Evolutionary conservation across 2,888 invertebrate species (phyloP), one percentile per base, ranked within the genome.

Genomic region (Latrodectus elegans): DNA sequence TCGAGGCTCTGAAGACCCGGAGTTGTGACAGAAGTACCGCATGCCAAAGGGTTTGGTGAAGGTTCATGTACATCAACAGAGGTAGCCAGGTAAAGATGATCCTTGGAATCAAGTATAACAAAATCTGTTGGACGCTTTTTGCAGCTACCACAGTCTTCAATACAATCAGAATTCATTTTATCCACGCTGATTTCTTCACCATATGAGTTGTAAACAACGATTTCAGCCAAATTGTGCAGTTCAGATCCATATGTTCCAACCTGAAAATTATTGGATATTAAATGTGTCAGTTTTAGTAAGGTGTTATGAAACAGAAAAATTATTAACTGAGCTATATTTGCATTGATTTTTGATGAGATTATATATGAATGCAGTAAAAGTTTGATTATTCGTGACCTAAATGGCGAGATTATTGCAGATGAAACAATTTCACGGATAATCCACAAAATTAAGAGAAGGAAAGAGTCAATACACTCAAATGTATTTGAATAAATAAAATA

Each of bases 31-130:
- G 89, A 89, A 2, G 89, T 80, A 22, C 91, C 90, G 78, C 92
- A 92, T 55, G 91, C 90, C 8, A 92, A 89, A 11, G 91, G 91
- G 38, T 90, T 90, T 26, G 91, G 89, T 10, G 91, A 90, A 4
- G 91, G 89, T 55, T 91, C 88, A 84, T 93, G 93, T n/a, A 93
- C 91, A 87, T 91, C 91, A n/a, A 92, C 91, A n/a, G 92, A 90
- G 15, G 91, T 92, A 2, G 92, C 91, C 49, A 93, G 80, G 86
- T 92, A 92, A 8, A 93, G 91, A 78, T 91, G 90, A 53, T 90
- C 90, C 83, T 14, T 90, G 88, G 52, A 91, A 90, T 52, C 88
- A 12, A 89, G 68, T 60, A 89, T 80, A 22, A 90, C 68, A 65
- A 89, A 90, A 64, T 90, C 89, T 1, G 84, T 88, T 8, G 88